Percentiles rank a stretch among this genome's conserved stretches.
These are phyloP conservation scores for Onthophagus sagittarius DNA, from an alignment of 2,888 invertebrate genomes.

Conservation along the genomic window DNA sequence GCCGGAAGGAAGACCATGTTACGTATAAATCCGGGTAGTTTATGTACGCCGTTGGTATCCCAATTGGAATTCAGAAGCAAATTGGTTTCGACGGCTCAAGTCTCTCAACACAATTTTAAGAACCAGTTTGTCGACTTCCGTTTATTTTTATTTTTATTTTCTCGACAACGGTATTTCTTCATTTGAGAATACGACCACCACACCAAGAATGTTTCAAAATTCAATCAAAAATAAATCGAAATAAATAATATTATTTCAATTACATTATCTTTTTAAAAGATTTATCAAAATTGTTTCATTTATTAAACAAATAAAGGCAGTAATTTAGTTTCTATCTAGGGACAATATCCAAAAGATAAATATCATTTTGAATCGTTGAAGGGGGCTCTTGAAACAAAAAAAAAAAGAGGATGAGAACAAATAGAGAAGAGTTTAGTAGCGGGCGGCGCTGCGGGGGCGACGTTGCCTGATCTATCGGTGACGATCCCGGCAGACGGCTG, in stretches of 20 bases:
- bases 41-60: constrained; percentile 10
- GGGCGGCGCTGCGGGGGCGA: background rate
- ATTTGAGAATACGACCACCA: background rate
- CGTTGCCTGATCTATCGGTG: background rate
- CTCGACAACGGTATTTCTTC: too few relatives aligned
- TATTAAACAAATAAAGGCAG: too few relatives aligned
- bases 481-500: background rate
- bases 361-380: background rate
- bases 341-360: constrained; percentile 7
- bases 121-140: too few relatives aligned
- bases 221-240: constrained; percentile 11
- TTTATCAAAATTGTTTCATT: too few relatives aligned
- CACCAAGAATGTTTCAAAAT: background rate
- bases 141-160: too few relatives aligned
- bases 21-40: background rate
- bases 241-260: too few relatives aligned
- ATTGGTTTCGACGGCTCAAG: background rate
- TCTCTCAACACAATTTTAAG: background rate
- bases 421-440: too few relatives aligned
- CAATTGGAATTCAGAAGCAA: constrained; percentile 6
- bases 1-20: constrained; percentile 32
- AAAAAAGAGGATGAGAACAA: background rate
- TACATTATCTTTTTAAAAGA: too few relatives aligned
- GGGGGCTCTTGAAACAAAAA: constrained; percentile 1
- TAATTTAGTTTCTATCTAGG: too few relatives aligned